Base-by-base conservation (phyloP, 2,888 invertebrate species). In the Sarcophaga carnaria region DNA sequence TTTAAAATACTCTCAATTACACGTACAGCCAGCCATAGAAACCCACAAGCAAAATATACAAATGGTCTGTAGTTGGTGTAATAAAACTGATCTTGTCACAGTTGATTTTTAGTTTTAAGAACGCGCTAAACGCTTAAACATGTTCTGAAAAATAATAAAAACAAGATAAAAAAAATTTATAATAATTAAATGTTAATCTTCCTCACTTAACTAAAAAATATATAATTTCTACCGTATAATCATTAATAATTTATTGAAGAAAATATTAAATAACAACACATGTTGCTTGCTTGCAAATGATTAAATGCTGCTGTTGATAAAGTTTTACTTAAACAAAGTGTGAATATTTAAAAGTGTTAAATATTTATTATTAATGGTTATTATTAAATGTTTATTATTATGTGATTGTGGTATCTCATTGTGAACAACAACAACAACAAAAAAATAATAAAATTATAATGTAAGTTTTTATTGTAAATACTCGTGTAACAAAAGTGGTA, bases 31-130 rank as follows among this genome's bases (percentile, higher is more conserved):
- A 27, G 11, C 25, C 25, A 47, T 17, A 49, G 47, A 49, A 54
- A 17, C 54, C 12, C 54, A 54, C 17, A 14, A 54, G 10, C 62
- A 83, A 83, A 37, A 20, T 20, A 20, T 20, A 20, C 20, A 20
- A 22, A 67, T 54, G 8, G 64, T 64, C 27, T 47, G 54, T 63
- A 62, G 47, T 17, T 25, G 62, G 81, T 84, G 84, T 84, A 87
- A 84, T 84, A 87, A 79, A 87, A 87, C 20, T 84, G 84, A 87
- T 87, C 84, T 84, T 87, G 87, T 84, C 84, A 87, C 75, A 71
- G 75, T 60, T 72, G 70, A 67, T 8, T 84, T 37, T 87, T 69
- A 87, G 87, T 87, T 87, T 79, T 49, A 76, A 87, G 72, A 66
- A 69, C 79, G 79, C 80, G 66, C 82, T 76, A 59, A 76, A 71